phyloP scores from a whole-genome alignment of 1,140 invertebrate species.

The Drosophila persimilis region DNA sequence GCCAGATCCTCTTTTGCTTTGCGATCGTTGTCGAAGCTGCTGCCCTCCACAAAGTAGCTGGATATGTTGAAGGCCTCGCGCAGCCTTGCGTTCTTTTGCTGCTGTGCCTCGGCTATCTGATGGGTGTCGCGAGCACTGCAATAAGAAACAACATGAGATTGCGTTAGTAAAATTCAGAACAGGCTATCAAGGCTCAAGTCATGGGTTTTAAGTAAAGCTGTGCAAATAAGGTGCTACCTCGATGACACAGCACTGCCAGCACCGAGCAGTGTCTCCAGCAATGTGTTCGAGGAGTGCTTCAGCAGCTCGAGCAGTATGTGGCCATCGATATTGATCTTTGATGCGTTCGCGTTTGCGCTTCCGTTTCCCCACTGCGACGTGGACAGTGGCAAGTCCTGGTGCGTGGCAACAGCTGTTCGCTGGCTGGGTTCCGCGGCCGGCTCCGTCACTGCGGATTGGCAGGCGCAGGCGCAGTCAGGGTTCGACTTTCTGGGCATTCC shows the following conservation, averaged over 20 bases:
- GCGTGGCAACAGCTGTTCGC: conserved; percentile 53
- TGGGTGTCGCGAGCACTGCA: conserved; percentile 96
- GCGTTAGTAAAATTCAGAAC: background rate
- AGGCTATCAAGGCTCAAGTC: background rate
- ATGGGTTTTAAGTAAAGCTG: background rate
- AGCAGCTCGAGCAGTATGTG: conserved; percentile 63
- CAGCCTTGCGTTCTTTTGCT: conserved; percentile 96
- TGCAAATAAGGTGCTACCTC: conserved; percentile 38
- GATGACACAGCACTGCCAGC: conserved; percentile 51
- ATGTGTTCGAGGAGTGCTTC: conserved; percentile 66
- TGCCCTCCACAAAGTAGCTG: conserved; percentile 96
- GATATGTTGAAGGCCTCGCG: conserved; percentile 97
- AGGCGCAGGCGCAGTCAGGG: conserved; percentile 66
- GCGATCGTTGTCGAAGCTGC: conserved; percentile 94
- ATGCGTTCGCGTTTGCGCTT: background rate
- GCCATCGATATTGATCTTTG: conserved; percentile 42
- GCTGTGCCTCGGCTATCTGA: conserved; percentile 97
- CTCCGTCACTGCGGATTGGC: conserved; percentile 47
- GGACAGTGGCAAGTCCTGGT: conserved; percentile 22
- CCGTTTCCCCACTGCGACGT: conserved; percentile 6
- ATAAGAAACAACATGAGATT: conserved; percentile 30
- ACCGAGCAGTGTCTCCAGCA: conserved; percentile 63
- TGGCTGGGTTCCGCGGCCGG: conserved; percentile 31
- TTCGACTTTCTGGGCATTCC: conserved; percentile 37
- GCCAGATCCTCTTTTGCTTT: conserved; percentile 90